Base-by-base conservation (phyloP, 2,888 invertebrate species). In the Embidobia sp. region DNA sequence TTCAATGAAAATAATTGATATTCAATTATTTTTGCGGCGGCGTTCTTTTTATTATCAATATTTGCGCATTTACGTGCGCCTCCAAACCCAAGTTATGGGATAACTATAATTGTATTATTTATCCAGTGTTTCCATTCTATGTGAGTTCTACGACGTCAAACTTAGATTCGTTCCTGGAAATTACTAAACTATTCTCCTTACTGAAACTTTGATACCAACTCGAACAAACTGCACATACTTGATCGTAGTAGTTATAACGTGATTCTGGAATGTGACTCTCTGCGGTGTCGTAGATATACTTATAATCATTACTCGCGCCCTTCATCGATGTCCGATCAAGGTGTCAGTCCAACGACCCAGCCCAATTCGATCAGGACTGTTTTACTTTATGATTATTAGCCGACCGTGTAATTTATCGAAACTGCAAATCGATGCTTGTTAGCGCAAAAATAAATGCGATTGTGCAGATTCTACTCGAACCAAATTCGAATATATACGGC, bases 171-270 rank as follows among this genome's bases (percentile, higher is more conserved):
- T 77, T 77, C 61, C 33, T 77, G 77, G 72, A 66, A 77, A 77
- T 77, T 70, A 72, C 77, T 77, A 66, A 77, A 77, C 72, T 77
- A 77, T 77, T 77, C 77, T 77, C 77, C 77, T 72, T 77, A 77
- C 77, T 66, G 61, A 77, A 77, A 77, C 72, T 72, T 59, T 72
- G 66, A 77, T 72, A 72, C 61, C 53, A 72, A 77, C 77, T 77
- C 61, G 61, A 72, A 72, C 66, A 77, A 77, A 77, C 72, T 77
- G 61, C 77, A 77, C 72, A 77, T 61, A 77, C 61, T 77, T 70
- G 77, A 66, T 66, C 72, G 66, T 61, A 40, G 66, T 66, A 61
- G 77, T 61, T 66, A 72, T 72, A 67, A 77, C 77, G 77, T 61
- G 72, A 77, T 72, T 67, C 51, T 44, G 48, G 61, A 61, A 61